Evolutionary conservation across 2,888 invertebrate species (phyloP).

Genomic region (Nineta flava): DNA sequence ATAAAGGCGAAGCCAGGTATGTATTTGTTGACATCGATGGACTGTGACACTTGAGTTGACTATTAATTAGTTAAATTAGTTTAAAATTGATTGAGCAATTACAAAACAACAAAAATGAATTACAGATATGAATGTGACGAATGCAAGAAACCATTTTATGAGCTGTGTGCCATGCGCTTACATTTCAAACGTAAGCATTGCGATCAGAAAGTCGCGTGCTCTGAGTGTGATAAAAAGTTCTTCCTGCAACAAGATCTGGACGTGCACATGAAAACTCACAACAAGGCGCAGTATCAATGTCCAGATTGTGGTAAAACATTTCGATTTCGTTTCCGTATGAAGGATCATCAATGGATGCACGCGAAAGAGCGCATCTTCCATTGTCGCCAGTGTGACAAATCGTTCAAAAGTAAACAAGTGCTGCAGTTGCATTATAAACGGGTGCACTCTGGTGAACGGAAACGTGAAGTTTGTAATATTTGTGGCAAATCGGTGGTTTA

Average conservation of each 20-base stretch:
- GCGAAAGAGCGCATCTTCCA: background rate
- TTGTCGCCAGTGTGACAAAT: slow-evolving; percentile 1
- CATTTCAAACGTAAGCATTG: background rate
- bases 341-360: background rate
- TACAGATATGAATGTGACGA: background rate
- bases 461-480: slow-evolving; percentile 2
- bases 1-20: slow-evolving; percentile 14
- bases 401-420: background rate
- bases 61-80: background rate
- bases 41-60: no score
- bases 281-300: background rate
- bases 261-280: slow-evolving; percentile 1
- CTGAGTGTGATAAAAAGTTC: background rate
- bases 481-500: slow-evolving; percentile 3
- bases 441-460: background rate
- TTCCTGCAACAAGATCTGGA: background rate
- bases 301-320: slow-evolving; percentile 3
- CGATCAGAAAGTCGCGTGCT: background rate
- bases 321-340: background rate
- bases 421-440: background rate
- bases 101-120: background rate
- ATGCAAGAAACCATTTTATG: slow-evolving; percentile 1
- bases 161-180: background rate
- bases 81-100: background rate
- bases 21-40: background rate